Base-by-base conservation (phyloP, 2,113 vertebrate genomes). In the Blennius ocellaris region DNA sequence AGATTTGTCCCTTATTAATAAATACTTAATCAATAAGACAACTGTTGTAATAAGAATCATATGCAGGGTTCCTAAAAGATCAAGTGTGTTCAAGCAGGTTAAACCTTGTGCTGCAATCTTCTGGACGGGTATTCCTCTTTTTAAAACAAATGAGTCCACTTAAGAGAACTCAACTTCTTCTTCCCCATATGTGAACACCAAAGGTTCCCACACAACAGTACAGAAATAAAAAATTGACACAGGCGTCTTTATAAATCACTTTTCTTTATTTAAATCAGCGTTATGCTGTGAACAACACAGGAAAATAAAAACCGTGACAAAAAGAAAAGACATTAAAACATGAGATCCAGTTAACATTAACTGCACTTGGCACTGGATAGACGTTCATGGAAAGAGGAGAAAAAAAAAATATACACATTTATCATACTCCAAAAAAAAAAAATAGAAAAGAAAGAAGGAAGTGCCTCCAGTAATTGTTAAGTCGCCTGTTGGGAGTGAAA, bases 191-290 rank as follows among this genome's bases (percentile, higher is more conserved):
- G 21, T 30, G 21, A 30, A 30, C 21, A 30, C 2, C 4, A 30
- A n/a, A n/a, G n/a, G n/a, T n/a, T n/a, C n/a, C n/a, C 21, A 30
- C 21, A 30, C 21, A 30, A 30, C 21, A 30, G 21, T 30, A 30
- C 21, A 30, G 4, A 30, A 30, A 2, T 30, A 30, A 30, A 30
- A 30, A 30, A 30, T 2, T 30, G 21, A 30, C 61, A 73, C 55
- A 63, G 78, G 89, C 82, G 87, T 89, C 73, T 75, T 93, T 94
- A 95, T 93, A 95, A 95, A 95, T 92, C 92, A 95, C 74, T 91
- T 92, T 92, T 89, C 89, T 94, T 94, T 94, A 94, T 94, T 94
- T 93, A 93, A 95, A 95, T 92, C 94, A 95, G 94, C 91, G 93
- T 92, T 93, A 92, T 92, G 90, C 90, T 88, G 89, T 90, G 88